A percentile compares a stretch with the other conserved stretches of the same genome.
Conservation (phyloP, 2,113 vertebrate species). For the Petromus typicus region DNA sequence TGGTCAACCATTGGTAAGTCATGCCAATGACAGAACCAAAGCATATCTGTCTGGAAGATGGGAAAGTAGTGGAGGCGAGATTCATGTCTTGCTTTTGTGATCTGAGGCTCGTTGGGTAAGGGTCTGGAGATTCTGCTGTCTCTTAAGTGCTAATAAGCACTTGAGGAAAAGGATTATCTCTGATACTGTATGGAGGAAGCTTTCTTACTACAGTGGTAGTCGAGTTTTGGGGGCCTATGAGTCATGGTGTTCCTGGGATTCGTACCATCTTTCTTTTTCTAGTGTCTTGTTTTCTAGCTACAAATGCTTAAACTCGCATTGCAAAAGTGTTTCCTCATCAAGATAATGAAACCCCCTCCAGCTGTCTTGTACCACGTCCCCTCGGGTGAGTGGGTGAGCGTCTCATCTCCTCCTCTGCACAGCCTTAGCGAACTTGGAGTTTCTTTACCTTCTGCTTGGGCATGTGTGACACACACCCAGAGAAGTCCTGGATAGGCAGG, state of each 20-base stretch:
- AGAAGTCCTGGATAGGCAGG: slow-evolving; percentile 70
- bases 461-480: slow-evolving; percentile 23
- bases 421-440: slow-evolving; percentile 34
- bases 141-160: not conserved
- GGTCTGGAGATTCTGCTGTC: not conserved
- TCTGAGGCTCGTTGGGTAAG: not conserved
- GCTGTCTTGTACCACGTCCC: not conserved
- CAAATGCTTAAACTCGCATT: not conserved
- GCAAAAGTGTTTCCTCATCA: not conserved
- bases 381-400: accelerated
- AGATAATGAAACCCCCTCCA: not conserved
- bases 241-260: not conserved
- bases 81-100: not conserved
- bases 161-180: not conserved
- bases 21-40: not conserved
- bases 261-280: not conserved
- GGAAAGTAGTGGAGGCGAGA: not conserved
- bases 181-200: not conserved
- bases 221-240: not conserved
- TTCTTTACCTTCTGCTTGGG: not conserved
- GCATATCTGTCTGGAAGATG: not conserved
- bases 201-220: not conserved
- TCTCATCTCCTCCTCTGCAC: not conserved
- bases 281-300: not conserved
- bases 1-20: not conserved